Percentiles rank a stretch among this genome's conserved stretches.
Conservation (phyloP, 2,113 vertebrate species). For the Myotis davidii region DNA sequence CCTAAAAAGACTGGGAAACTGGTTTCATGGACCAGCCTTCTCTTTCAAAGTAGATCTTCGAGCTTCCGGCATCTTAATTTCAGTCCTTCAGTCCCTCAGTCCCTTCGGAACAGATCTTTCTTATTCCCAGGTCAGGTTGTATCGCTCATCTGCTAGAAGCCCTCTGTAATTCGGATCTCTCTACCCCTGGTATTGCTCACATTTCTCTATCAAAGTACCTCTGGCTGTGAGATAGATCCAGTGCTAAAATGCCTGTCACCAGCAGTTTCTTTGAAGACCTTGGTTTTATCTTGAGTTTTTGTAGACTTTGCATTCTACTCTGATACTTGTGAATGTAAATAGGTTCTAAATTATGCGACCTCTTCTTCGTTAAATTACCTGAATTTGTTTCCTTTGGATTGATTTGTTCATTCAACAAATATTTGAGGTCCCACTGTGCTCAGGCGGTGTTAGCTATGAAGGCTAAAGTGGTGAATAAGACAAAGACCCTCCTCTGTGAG, state of each 20-base stretch:
- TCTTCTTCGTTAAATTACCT: background rate
- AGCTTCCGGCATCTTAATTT: background rate
- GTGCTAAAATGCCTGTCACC: rapidly evolving
- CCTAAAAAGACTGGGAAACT: rapidly evolving
- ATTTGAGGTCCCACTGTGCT: background rate
- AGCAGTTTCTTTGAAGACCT: background rate
- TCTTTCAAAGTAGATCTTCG: no score
- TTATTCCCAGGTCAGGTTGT: no score
- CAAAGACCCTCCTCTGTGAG: background rate
- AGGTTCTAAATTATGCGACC: background rate
- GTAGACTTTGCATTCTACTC: background rate
- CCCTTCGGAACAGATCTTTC: background rate
- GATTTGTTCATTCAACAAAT: background rate
- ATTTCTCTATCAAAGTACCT: background rate
- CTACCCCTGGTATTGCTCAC: rapidly evolving
- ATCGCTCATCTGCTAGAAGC: background rate
- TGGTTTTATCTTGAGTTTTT: background rate
- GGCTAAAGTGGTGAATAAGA: background rate
- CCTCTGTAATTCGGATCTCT: background rate
- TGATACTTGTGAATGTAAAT: background rate
- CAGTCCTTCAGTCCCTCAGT: background rate
- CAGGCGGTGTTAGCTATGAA: background rate
- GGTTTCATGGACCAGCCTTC: background rate
- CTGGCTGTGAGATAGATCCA: background rate
- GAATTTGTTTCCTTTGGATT: background rate